phyloP scores from a whole-genome alignment of 2,888 invertebrate species.

The Pogonocherus hispidulus region DNA sequence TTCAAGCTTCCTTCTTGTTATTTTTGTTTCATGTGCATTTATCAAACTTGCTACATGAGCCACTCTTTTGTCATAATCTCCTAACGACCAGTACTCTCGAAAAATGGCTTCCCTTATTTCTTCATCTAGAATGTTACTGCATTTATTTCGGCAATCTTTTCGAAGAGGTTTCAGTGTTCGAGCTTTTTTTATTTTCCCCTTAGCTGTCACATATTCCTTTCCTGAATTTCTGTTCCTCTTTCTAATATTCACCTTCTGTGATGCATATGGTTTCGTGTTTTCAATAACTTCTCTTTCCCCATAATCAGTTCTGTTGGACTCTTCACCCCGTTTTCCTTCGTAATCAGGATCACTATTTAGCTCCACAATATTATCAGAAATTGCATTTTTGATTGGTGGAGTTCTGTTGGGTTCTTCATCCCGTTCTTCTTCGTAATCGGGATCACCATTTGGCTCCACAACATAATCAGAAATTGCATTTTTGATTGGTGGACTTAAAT shows the following conservation, averaged over 20 bases:
- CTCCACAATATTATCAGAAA: too few species aligned
- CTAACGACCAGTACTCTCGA: conserved; percentile 27
- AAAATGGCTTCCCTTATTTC: conserved; percentile 14
- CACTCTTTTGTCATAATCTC: conserved; percentile 21
- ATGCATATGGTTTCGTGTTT: neutral
- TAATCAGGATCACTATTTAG: too few species aligned
- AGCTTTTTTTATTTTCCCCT: neutral
- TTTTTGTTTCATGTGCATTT: conserved; percentile 32
- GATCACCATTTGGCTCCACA: too few species aligned
- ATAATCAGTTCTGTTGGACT: too few species aligned
- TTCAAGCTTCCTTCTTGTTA: conserved; percentile 25
- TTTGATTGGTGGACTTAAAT: too few species aligned
- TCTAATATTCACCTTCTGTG: neutral
- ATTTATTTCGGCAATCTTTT: conserved; percentile 25
- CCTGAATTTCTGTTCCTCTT: neutral
- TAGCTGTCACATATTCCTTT: neutral
- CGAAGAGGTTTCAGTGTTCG: neutral
- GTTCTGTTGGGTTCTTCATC: neutral
- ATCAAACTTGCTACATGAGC: conserved; percentile 31
- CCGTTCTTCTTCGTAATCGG: neutral
- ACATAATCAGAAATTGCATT: too few species aligned
- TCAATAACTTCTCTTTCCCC: neutral
- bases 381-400: too few species aligned
- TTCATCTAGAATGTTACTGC: conserved; percentile 23
- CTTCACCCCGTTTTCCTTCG: too few species aligned